Evolutionary conservation across 2,797 vertebrate species (phyloP).

Genomic region (Chaetodon trifasciatus): DNA sequence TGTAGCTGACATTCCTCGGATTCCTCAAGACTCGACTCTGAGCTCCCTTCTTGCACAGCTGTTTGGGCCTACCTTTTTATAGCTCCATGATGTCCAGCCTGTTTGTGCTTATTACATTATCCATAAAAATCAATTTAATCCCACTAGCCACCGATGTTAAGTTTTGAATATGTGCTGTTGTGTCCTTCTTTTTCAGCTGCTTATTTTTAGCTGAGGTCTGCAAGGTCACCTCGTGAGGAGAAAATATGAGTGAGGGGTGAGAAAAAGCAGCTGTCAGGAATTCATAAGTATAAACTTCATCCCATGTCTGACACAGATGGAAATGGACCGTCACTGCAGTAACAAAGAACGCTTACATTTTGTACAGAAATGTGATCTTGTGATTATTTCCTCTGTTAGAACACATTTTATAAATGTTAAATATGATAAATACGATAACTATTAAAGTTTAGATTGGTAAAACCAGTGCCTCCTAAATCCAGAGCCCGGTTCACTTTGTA

Average conservation of each 20-base stretch:
- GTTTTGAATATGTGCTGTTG: constrained; percentile 56
- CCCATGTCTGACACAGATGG: constrained; percentile 55
- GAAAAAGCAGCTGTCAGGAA: constrained; percentile 68
- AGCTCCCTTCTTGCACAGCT: constrained; percentile 41
- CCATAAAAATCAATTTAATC: constrained; percentile 42
- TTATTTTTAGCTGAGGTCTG: constrained; percentile 38
- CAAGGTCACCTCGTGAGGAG: constrained; percentile 45
- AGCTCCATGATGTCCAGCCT: constrained; percentile 48
- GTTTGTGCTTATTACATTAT: constrained; percentile 50
- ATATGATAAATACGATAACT: constrained; percentile 78
- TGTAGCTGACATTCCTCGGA: constrained; percentile 71
- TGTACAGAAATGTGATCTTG: constrained; percentile 83
- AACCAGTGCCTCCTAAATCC: constrained; percentile 66
- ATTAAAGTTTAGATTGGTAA: constrained; percentile 85
- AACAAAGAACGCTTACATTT: constrained; percentile 72
- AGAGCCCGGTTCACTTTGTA: constrained; percentile 52
- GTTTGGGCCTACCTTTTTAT: constrained; percentile 46
- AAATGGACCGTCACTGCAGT: constrained; percentile 63
- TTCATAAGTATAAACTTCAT: constrained; percentile 62
- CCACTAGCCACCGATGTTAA: constrained; percentile 39
- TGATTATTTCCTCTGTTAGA: constrained; percentile 82
- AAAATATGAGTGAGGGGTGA: constrained; percentile 54
- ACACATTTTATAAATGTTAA: constrained; percentile 87
- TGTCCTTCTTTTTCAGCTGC: constrained; percentile 35
- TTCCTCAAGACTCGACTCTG: constrained; percentile 52